Percentiles rank a stretch among this genome's conserved stretches.
Evolutionary conservation across 2,888 invertebrate genomes (phyloP).

Genomic region (Amblyjoppa fuscipennis): DNA sequence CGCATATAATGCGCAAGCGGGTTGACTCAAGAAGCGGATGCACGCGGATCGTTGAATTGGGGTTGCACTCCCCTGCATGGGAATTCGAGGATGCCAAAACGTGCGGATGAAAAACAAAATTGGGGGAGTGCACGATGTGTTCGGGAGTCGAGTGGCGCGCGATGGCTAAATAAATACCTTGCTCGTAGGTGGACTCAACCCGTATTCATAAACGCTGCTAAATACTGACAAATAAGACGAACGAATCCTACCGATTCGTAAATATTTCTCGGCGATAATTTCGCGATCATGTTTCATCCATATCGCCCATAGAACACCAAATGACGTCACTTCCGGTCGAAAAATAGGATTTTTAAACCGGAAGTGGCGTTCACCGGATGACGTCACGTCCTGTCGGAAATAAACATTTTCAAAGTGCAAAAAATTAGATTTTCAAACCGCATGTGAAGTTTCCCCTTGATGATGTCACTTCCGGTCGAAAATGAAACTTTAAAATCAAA

Average conservation of each 20-base stretch:
- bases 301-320: neutral
- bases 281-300: neutral
- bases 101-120: conserved; percentile 22
- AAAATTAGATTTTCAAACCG: too few relatives aligned
- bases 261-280: neutral
- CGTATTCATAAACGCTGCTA: neutral
- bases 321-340: neutral
- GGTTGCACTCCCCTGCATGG: conserved; percentile 28
- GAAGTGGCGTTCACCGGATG: too few relatives aligned
- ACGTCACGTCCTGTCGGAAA: too few relatives aligned
- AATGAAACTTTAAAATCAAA: too few relatives aligned
- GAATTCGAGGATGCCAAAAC: conserved; percentile 40
- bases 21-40: conserved; percentile 28
- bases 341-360: too few relatives aligned
- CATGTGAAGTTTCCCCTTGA: too few relatives aligned
- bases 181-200: neutral
- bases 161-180: neutral
- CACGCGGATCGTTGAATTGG: conserved; percentile 34
- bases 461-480: too few relatives aligned
- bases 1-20: neutral
- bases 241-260: neutral
- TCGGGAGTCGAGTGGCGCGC: conserved; percentile 15
- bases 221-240: neutral
- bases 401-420: too few relatives aligned
- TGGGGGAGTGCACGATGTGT: conserved; percentile 31